Evolutionary conservation across 2,797 vertebrate species (phyloP), one percentile per base, ranked within the genome.

Genomic region (Neosilurus mollespiculum): DNA sequence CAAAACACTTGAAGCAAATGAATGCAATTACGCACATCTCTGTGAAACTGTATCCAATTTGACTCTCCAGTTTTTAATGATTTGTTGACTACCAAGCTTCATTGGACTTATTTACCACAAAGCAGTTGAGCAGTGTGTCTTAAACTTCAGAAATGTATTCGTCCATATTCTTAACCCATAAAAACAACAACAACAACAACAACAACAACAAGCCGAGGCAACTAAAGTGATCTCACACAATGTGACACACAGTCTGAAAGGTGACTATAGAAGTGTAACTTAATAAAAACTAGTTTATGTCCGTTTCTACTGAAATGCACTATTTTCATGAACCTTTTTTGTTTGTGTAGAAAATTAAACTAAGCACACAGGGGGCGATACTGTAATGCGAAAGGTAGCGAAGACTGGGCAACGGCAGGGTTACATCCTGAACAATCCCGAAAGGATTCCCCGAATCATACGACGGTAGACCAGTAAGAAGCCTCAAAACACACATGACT

Each of bases 1-100:
- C 84, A 89, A 92, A 92, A 90, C 90, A 87, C 90, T 88, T 85
- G 78, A 89, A 89, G 86, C 83, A 82, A 87, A 80, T 85, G 59
- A 84, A 81, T 59, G 66, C 86, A 86, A 87, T 85, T 86, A 86
- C 73, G 73, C 69, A 61, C 75, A 80, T 82, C 58, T 85, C 70
- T 84, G 26, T 77, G 82, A 84, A 84, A 79, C 54, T 26, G 54
- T 24, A 16, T 37, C 58, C 75, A 61, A 61, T 77, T 16, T n/a
- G 56, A 61, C 56, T 66, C 69, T 76, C 65, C 49, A 34, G 49
- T 73, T 78, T 78, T 67, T 81, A 84, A 82, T 43, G n/a, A 43
- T 86, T 85, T 85, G 72, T 73, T 70, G 85, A 85, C 70, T 82
- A 80, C 62, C 53, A 69, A 22, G 83, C 49, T 69, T 86, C 62